Base-by-base conservation (phyloP, 2,888 invertebrate genomes). In the Drosophila affinis region DNA sequence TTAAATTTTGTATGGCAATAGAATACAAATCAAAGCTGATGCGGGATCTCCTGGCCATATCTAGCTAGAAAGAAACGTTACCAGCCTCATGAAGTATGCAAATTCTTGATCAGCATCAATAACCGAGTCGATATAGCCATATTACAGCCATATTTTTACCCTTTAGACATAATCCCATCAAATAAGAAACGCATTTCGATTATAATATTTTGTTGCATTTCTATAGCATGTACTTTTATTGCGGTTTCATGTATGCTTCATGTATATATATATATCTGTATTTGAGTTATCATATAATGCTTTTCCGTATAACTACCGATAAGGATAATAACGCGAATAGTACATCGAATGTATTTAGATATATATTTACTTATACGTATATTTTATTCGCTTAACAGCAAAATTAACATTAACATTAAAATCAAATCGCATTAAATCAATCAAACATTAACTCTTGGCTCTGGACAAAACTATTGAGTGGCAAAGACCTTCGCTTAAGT, bases 161-260 rank as follows among this genome's bases (percentile, higher is more conserved):
- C 27, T 9, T 27, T 27, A 7, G 9, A 2, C 7, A 1, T 9
- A 27, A 6, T 27, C 5, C 27, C 6, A n/a, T 32, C 4, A 39
- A 51, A 44, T n/a, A 12, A 56, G 18, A 32, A 45, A 24, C 2
- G 3, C 21, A 6, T 62, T 34, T 6, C 12, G 63, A 49, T 9
- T 24, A 45, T 39, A 21, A 45, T 39, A 21, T 54, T 69, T 80
- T 14, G 69, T 72, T 81, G 81, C 88, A 79, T 76, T 78, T 84
- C 67, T 68, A 64, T 74, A 74, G 69, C 67, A 78, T 75, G 52
- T 65, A 65, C 63, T 78, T 82, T 82, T 88, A 87, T 87, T 82
- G 75, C 87, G 62, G 72, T 83, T 73, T 67, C 18, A 53, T 72
- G 49, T 61, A 72, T 69, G 72, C 62, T 61, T 46, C 18, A 55